Percentiles rank a stretch among this genome's conserved stretches.
phyloP scores from a whole-genome alignment of 2,888 invertebrate genomes.

The Apamea epomidion region DNA sequence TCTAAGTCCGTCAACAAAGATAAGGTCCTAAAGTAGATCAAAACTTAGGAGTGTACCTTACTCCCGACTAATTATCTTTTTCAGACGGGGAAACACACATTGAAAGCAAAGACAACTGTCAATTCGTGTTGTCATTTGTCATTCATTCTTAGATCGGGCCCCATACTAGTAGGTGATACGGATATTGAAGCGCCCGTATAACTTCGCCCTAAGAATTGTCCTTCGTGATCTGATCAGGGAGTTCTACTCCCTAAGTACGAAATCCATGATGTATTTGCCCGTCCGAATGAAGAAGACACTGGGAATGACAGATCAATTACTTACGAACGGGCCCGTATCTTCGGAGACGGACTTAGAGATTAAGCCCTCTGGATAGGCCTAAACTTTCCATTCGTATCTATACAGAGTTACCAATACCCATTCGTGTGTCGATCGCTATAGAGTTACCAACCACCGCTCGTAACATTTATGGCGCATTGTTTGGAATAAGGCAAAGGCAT shows the following conservation, averaged over 20 bases:
- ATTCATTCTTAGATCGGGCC: not conserved
- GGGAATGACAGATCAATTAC: not conserved
- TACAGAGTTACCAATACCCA: not conserved
- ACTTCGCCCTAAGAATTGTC: not conserved
- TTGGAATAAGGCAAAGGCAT: constrained; percentile 27
- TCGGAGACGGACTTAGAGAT: not conserved
- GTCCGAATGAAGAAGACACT: not conserved
- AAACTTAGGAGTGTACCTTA: not conserved
- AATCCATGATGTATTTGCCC: not conserved
- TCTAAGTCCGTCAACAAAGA: not conserved
- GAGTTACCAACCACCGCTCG: not conserved
- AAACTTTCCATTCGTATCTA: constrained; percentile 33
- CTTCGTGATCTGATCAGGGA: too few species aligned
- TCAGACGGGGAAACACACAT: not conserved
- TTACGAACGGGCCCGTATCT: not conserved
- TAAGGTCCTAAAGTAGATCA: not conserved
- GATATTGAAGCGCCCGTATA: not conserved
- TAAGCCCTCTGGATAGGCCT: not conserved
- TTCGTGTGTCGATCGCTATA: not conserved
- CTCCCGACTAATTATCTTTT: not conserved
- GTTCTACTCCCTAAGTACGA: too few species aligned
- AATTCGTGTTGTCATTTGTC: not conserved
- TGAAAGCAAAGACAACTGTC: not conserved
- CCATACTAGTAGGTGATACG: not conserved
- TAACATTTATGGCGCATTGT: constrained; percentile 23